Evolutionary conservation across 37 sponge, comb jelly and placozoan species (phyloP).

Genomic region (Halichondria panicea): DNA sequence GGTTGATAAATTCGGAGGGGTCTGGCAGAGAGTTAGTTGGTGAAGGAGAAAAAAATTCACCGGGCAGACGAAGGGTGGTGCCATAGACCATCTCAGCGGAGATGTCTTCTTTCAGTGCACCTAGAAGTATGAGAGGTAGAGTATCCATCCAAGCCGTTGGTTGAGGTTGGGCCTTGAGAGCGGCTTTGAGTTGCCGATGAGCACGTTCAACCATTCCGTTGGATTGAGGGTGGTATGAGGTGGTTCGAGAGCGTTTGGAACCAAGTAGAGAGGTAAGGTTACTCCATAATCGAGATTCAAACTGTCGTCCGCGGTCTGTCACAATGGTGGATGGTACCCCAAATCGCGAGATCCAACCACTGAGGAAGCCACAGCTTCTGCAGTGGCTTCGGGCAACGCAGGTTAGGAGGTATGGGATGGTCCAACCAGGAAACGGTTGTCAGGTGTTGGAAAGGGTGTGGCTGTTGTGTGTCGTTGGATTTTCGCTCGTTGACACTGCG

Average conservation of each 20-base stretch:
- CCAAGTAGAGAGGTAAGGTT: slow-evolving; percentile 45
- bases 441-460: slow-evolving; percentile 36
- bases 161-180: slow-evolving; percentile 52
- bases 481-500: slow-evolving; percentile 60
- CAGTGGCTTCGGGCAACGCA: slow-evolving; percentile 39
- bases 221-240: slow-evolving; percentile 55
- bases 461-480: slow-evolving; percentile 44
- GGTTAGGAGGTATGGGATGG: slow-evolving; percentile 49
- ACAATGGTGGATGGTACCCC: slow-evolving; percentile 71
- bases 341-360: slow-evolving; percentile 69
- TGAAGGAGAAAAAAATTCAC: slow-evolving; percentile 56
- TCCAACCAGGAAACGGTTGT: slow-evolving; percentile 51
- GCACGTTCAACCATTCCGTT: slow-evolving; percentile 69
- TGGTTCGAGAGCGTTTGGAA: slow-evolving; percentile 43
- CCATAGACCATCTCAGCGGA: slow-evolving; percentile 74
- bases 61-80: slow-evolving; percentile 67
- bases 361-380: slow-evolving; percentile 59
- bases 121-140: slow-evolving; percentile 60
- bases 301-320: slow-evolving; percentile 68
- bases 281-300: slow-evolving; percentile 54
- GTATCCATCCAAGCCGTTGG: slow-evolving; percentile 56
- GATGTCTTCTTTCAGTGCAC: slow-evolving; percentile 62
- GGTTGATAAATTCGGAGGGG: slow-evolving; percentile 24
- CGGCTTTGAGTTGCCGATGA: slow-evolving; percentile 61
- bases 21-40: slow-evolving; percentile 29